These are phyloP conservation scores for Dinoponera quadriceps DNA, from an alignment of 1,140 invertebrate genomes.

Conservation along the genomic window DNA sequence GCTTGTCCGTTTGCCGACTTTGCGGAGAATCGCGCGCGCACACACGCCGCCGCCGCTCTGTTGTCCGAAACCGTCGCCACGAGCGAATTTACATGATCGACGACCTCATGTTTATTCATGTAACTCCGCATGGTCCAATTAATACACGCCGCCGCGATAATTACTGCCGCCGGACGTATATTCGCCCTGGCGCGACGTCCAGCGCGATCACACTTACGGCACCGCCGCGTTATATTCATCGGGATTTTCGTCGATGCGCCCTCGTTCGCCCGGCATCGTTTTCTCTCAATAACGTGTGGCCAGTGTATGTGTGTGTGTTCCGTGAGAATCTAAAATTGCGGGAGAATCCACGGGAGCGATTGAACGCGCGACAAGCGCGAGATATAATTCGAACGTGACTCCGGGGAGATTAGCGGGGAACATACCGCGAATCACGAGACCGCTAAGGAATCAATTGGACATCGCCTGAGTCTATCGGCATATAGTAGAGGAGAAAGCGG, in stretches of 20 bases:
- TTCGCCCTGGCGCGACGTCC: background rate
- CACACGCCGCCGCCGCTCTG: background rate
- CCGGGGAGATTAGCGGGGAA: too few species aligned
- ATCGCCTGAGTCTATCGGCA: too few species aligned
- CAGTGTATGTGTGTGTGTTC: too few species aligned
- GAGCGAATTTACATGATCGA: constrained; percentile 47
- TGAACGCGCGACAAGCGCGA: too few species aligned
- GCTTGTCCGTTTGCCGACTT: constrained; percentile 1
- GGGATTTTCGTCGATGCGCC: background rate
- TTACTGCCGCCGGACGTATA: constrained; percentile 24
- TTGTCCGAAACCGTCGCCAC: constrained; percentile 16
- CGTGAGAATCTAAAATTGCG: too few species aligned
- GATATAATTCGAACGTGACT: too few species aligned
- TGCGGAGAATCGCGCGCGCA: background rate
- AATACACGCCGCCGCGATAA: constrained; percentile 43
- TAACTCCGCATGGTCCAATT: constrained; percentile 41
- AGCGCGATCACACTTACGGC: background rate
- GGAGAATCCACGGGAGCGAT: too few species aligned
- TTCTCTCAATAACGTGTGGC: too few species aligned
- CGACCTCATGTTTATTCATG: constrained; percentile 51
- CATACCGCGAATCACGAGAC: too few species aligned
- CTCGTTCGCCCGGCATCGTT: too few species aligned
- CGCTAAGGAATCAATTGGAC: too few species aligned
- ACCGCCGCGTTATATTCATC: background rate
- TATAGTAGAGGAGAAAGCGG: too few species aligned